phyloP scores from a whole-genome alignment of 2,888 invertebrate genomes.

The Acheta domesticus region DNA sequence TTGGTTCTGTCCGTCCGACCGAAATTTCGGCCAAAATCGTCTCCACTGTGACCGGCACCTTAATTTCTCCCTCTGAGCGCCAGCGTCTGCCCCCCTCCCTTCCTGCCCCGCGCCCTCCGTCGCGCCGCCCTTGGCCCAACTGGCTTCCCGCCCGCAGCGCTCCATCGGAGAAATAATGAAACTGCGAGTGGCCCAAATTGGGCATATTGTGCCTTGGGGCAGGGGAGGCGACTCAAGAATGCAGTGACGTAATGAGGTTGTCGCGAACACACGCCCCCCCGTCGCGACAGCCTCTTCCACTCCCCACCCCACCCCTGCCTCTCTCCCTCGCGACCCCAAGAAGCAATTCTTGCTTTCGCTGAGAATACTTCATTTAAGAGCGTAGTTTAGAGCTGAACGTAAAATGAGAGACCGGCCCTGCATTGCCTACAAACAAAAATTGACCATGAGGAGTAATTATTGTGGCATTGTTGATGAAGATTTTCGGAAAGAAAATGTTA shows the following conservation, averaged over 20 bases:
- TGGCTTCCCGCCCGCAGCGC: not conserved
- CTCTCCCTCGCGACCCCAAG: not conserved
- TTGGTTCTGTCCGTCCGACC: too few relatives aligned
- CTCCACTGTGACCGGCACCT: too few relatives aligned
- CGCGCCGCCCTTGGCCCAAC: not conserved
- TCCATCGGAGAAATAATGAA: not conserved
- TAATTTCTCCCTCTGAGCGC: too few relatives aligned
- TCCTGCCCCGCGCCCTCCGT: not conserved
- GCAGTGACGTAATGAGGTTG: slow-evolving; percentile 1
- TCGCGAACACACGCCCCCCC: not conserved
- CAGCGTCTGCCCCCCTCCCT: not conserved
- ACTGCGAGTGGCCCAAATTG: not conserved
- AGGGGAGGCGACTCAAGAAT: not conserved
- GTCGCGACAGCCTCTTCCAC: not conserved
- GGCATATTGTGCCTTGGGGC: not conserved
- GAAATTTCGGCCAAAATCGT: too few relatives aligned
- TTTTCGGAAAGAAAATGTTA: too few relatives aligned
- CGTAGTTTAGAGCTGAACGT: too few relatives aligned
- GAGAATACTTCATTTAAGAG: too few relatives aligned
- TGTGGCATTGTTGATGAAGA: too few relatives aligned
- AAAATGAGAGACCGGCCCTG: too few relatives aligned
- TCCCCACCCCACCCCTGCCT: not conserved
- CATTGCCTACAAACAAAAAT: too few relatives aligned
- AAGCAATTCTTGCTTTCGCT: not conserved
- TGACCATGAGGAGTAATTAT: too few relatives aligned